A percentile compares a stretch with the other conserved stretches of the same genome.
phyloP scores from a whole-genome alignment of 1,140 invertebrate genomes.

The Penaeus indicus region DNA sequence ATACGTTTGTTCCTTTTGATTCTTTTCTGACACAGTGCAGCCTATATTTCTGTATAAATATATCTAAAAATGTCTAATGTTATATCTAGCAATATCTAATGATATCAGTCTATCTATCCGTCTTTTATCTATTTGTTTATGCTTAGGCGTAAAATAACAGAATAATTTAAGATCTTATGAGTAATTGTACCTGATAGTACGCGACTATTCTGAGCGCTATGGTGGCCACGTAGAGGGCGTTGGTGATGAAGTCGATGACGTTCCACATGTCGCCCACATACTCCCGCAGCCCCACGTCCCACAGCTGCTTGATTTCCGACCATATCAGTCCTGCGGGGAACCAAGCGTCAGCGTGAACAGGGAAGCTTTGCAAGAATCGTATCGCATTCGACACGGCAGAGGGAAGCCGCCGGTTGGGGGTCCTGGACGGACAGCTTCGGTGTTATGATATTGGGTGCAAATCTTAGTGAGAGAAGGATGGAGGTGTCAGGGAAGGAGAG shows the following conservation, averaged over 20 bases:
- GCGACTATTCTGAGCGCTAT: conserved; percentile 93
- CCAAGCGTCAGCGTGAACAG: conserved; percentile 38
- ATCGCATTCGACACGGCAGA: no score
- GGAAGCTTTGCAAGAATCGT: no score
- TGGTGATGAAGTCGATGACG: conserved; percentile 98
- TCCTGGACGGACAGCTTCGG: no score
- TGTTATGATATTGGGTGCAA: no score
- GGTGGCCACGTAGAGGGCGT: conserved; percentile 96
- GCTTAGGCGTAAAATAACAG: not conserved
- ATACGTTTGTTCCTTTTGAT: no score
- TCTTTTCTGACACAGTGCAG: no score
- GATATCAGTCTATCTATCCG: no score
- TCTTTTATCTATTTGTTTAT: not conserved
- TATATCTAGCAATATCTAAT: no score
- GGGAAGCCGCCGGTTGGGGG: no score
- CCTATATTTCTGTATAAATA: no score
- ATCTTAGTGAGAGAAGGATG: not conserved
- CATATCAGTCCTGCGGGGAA: conserved; percentile 87
- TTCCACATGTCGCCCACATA: conserved; percentile 99
- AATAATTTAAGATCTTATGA: no score
- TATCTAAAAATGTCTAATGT: no score
- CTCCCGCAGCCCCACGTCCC: conserved; percentile 95
- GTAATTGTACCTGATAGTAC: conserved; percentile 82
- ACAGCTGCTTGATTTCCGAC: conserved; percentile 98
- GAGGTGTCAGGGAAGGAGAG: not conserved